Percentiles rank a stretch among this genome's conserved stretches.
Conservation (phyloP, 2,888 invertebrate genomes). For the Brenthis daphne region DNA sequence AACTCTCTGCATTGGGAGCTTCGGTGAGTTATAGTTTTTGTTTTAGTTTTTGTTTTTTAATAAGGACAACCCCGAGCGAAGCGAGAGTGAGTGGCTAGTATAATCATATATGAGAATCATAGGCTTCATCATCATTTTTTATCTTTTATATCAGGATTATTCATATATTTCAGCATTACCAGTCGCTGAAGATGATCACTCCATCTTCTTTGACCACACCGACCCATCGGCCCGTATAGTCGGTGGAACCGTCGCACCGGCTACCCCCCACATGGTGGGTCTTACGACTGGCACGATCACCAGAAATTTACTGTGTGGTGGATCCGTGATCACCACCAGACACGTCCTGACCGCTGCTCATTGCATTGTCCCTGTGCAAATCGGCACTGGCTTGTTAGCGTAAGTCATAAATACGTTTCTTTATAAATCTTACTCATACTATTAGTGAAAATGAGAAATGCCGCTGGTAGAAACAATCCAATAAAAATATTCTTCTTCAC, state of each 20-base stretch:
- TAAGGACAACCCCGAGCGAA: background rate
- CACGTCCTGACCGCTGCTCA: slow-evolving; percentile 66
- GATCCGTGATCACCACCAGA: slow-evolving; percentile 52
- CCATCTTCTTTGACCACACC: slow-evolving; percentile 55
- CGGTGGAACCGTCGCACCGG: slow-evolving; percentile 57
- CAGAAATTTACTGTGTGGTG: slow-evolving; percentile 55
- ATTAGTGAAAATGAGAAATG: too few relatives aligned
- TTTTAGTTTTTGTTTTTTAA: too few relatives aligned
- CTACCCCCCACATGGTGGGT: slow-evolving; percentile 55
- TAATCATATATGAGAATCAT: too few relatives aligned
- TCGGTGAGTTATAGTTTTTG: slow-evolving; percentile 47
- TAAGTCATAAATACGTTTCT: background rate
- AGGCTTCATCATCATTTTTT: too few relatives aligned
- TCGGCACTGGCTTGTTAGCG: slow-evolving; percentile 41
- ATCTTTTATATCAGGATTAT: too few relatives aligned
- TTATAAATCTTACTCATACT: too few relatives aligned
- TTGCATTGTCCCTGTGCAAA: slow-evolving; percentile 55
- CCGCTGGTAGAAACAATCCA: too few relatives aligned
- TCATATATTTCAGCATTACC: slow-evolving; percentile 53
- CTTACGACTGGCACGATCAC: slow-evolving; percentile 40
- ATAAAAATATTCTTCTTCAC: too few relatives aligned
- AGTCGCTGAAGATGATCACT: slow-evolving; percentile 48
- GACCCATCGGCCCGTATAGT: slow-evolving; percentile 56
- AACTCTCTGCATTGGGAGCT: slow-evolving; percentile 52
- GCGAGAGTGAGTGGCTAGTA: too few relatives aligned